Percentiles rank a stretch among this genome's conserved stretches.
Evolutionary conservation across 2,113 vertebrate species (phyloP).

Genomic region (Geococcyx californianus): DNA sequence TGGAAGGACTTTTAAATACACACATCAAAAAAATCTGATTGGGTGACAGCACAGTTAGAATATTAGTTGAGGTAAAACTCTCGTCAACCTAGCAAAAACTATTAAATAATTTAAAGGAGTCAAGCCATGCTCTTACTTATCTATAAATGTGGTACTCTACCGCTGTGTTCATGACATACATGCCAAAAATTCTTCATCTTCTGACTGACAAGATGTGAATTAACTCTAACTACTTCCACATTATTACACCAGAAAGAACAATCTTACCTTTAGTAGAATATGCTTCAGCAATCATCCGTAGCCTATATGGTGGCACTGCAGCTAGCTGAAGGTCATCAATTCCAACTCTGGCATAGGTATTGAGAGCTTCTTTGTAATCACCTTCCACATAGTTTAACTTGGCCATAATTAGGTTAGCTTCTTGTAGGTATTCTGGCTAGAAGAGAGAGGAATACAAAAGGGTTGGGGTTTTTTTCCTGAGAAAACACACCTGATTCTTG

Average conservation of each 20-base stretch:
- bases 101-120: not conserved
- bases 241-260: not conserved
- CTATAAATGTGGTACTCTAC: not conserved
- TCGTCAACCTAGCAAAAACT: not conserved
- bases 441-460: slow-evolving; percentile 52
- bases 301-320: slow-evolving; percentile 85
- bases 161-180: not conserved
- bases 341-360: slow-evolving; percentile 82
- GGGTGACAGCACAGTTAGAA: not conserved
- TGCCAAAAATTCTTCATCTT: not conserved
- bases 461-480: not conserved
- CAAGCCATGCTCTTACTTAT: not conserved
- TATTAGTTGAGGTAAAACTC: not conserved
- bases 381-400: slow-evolving; percentile 94
- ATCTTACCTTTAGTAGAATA: slow-evolving; percentile 91
- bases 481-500: not conserved
- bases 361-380: slow-evolving; percentile 87
- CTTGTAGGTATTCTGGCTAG: slow-evolving; percentile 93
- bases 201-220: not conserved
- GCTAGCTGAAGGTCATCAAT: slow-evolving; percentile 90
- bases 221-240: not conserved
- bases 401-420: slow-evolving; percentile 91
- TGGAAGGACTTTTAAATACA: not conserved
- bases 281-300: slow-evolving; percentile 94
- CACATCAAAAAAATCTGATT: not conserved